phyloP scores from a whole-genome alignment of 2,113 vertebrate genomes.

The Daboia siamensis region DNA sequence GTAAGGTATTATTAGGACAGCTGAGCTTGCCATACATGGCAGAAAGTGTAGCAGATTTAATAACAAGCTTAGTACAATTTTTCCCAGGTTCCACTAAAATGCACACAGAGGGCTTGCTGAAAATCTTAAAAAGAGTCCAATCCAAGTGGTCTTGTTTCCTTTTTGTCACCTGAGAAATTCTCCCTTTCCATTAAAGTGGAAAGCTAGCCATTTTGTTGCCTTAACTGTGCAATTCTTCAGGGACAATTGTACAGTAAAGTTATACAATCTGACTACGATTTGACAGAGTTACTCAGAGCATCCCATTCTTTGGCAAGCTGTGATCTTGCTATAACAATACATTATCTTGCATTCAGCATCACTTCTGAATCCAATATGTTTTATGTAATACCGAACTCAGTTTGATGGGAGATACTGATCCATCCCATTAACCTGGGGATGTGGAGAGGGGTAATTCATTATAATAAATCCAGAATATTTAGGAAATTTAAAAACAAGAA shows the following conservation, averaged over 20 bases:
- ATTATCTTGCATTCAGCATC: neutral
- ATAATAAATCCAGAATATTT: neutral
- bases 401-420: neutral
- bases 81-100: neutral
- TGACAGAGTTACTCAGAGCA: neutral
- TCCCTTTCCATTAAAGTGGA: neutral
- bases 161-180: neutral
- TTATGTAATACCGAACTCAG: neutral
- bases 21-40: conserved; percentile 5
- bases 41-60: conserved; percentile 8
- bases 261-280: neutral
- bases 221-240: neutral
- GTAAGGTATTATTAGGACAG: neutral
- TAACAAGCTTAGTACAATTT: neutral
- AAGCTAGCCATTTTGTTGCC: conserved; percentile 1
- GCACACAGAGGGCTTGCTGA: neutral
- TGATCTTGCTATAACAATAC: conserved; percentile 18
- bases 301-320: conserved; percentile 13
- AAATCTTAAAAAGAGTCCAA: neutral
- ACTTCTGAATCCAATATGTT: neutral
- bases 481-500: neutral
- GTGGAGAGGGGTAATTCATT: neutral
- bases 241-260: conserved; percentile 4
- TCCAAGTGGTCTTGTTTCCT: neutral
- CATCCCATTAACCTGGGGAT: neutral